Base-by-base conservation (phyloP, 92 coral and sea anemone species). In the Nematostella vectensis region DNA sequence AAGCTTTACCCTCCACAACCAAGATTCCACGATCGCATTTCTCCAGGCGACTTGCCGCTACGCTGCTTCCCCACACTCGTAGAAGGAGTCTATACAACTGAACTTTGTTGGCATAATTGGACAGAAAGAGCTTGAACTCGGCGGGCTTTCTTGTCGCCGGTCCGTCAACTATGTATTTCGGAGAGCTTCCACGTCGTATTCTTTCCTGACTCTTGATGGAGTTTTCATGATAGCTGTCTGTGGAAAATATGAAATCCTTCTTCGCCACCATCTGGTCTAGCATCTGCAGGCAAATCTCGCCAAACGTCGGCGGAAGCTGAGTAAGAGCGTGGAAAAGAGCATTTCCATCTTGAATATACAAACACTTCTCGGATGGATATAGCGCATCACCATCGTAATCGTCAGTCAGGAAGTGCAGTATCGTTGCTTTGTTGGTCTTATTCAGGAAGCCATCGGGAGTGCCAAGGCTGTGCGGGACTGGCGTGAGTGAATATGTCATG, bases 391-490 rank as follows among this genome's bases (percentile, higher is more conserved):
- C 59, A 11, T 58, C 54, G 0, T 31, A 29, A 50, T 77, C 73
- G 21, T 71, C 84, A 4, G 53, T 51, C 38, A 77, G 18, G 47
- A 26, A 64, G 38, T 77, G 79, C 0, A 77, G 59, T 63, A 77
- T 77, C 13, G 79, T 69, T 0, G 79, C 75, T 70, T 78, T 78
- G 65, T 71, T 78, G 27, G 85, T 78, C 29, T 78, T 65, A 11
- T 65, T 78, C 53, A 78, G 60, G 30, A 78, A 71, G 11, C 85
- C 59, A 24, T 78, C 79, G 25, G 71, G 20, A 22, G 71, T 72
- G 1, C 85, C 80, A 47, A 78, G 75, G 76, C 80, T 78, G 66
- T 60, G 71, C 20, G 85, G 80, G 15, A 72, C 75, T 54, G 75
- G 85, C 44, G 58, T 72, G 23, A 78, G 80, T 2, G 85, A 40